Evolutionary conservation across 1,140 invertebrate species (phyloP).

Genomic region (Cydia fagiglandana): DNA sequence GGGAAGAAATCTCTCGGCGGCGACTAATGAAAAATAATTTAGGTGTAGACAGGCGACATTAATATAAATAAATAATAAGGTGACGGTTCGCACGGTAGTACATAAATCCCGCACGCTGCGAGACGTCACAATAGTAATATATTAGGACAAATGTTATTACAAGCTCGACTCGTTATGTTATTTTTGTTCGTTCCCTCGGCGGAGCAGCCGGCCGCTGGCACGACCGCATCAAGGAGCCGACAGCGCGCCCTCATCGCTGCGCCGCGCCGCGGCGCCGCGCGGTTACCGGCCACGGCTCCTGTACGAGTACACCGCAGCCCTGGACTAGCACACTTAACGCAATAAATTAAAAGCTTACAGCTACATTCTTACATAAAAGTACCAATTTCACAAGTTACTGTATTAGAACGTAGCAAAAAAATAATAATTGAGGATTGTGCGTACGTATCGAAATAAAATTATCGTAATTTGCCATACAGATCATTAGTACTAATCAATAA

Average conservation of each 20-base stretch:
- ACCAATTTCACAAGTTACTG: too few relatives aligned
- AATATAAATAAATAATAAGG: slow-evolving; percentile 72
- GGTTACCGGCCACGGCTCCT: neutral
- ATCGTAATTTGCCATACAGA: too few relatives aligned
- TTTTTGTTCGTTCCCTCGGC: slow-evolving; percentile 64
- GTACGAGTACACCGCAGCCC: neutral
- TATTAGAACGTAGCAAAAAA: too few relatives aligned
- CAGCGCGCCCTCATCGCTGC: too few relatives aligned
- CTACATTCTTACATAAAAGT: too few relatives aligned
- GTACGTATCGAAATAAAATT: too few relatives aligned
- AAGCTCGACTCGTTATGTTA: slow-evolving; percentile 71
- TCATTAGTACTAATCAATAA: too few relatives aligned
- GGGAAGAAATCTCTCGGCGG: slow-evolving; percentile 44
- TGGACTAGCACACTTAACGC: neutral
- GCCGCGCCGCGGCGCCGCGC: neutral
- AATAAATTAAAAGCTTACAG: too few relatives aligned
- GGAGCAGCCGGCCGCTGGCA: slow-evolving; percentile 5
- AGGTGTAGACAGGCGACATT: slow-evolving; percentile 60
- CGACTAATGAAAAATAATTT: slow-evolving; percentile 67
- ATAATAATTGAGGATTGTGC: too few relatives aligned
- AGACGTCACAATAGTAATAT: slow-evolving; percentile 73
- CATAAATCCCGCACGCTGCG: slow-evolving; percentile 61
- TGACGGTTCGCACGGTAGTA: slow-evolving; percentile 63
- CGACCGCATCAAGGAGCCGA: too few relatives aligned
- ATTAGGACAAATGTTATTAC: slow-evolving; percentile 76